A percentile compares a stretch with the other conserved stretches of the same genome.
phyloP scores from a whole-genome alignment of 1,140 invertebrate genomes.

The Neuroterus valhalla region DNA sequence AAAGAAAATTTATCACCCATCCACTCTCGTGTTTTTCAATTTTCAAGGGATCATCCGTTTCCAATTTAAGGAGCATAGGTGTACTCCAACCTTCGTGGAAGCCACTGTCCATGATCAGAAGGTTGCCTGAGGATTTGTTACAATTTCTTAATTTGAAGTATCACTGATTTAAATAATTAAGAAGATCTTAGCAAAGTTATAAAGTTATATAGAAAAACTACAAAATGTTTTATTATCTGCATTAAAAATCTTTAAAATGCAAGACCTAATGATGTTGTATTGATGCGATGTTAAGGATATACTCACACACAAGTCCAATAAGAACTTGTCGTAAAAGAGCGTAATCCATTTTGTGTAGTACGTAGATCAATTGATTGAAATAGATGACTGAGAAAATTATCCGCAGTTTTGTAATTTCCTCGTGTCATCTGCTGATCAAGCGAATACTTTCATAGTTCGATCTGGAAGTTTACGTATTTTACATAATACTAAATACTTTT shows the following conservation, averaged over 20 bases:
- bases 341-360: constrained; percentile 51
- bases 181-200: constrained; percentile 18
- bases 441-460: constrained; percentile 9
- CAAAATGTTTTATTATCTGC: too few species aligned
- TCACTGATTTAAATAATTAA: neutral
- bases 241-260: neutral
- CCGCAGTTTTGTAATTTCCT: neutral
- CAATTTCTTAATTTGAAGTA: neutral
- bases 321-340: constrained; percentile 66
- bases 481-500: too few species aligned
- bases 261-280: too few species aligned
- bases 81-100: constrained; percentile 73
- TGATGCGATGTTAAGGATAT: constrained; percentile 34
- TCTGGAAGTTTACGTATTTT: constrained; percentile 11
- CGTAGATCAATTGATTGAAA: constrained; percentile 14
- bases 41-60: constrained; percentile 58
- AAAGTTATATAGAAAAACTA: too few species aligned
- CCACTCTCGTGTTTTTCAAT: constrained; percentile 57
- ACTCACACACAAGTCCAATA: constrained; percentile 70
- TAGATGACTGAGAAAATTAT: neutral
- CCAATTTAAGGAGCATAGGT: constrained; percentile 68
- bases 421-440: constrained; percentile 18
- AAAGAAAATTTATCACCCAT: constrained; percentile 70
- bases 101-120: constrained; percentile 70
- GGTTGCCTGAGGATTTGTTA: constrained; percentile 62